These are phyloP conservation scores for Mobula birostris DNA, from an alignment of 2,113 vertebrate species.

Conservation along the genomic window DNA sequence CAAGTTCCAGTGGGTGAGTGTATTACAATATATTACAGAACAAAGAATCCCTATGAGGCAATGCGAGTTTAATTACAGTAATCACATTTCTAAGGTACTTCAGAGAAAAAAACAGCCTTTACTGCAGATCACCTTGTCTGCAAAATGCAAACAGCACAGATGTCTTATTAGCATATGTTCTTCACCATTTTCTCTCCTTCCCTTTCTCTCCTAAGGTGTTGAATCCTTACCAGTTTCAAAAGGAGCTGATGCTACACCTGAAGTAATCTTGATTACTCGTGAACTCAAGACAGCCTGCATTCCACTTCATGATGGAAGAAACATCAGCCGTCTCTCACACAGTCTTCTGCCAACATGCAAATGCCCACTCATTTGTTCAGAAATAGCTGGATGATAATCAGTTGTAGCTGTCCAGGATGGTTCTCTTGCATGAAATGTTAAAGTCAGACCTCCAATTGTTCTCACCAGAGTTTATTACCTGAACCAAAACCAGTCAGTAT, in stretches of 20 bases:
- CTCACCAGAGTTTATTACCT: not conserved
- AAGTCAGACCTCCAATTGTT: not conserved
- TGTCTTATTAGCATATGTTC: not conserved
- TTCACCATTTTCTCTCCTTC: not conserved
- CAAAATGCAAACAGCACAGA: not conserved
- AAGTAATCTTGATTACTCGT: not conserved
- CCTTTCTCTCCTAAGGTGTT: not conserved
- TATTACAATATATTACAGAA: not conserved
- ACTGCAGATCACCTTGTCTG: not conserved
- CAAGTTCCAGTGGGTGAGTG: not conserved
- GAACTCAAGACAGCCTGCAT: not conserved
- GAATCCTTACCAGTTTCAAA: not conserved
- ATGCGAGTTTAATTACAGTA: not conserved
- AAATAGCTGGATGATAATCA: not conserved
- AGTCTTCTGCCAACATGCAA: not conserved
- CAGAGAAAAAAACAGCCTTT: not conserved
- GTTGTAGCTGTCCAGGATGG: not conserved
- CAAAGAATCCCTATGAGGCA: not conserved
- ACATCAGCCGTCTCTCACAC: too few species aligned
- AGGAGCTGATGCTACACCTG: not conserved
- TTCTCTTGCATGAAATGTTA: not conserved
- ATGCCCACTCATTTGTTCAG: not conserved
- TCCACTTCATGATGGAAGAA: not conserved
- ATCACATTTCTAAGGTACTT: not conserved
- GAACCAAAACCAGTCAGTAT: not conserved